phyloP scores from a whole-genome alignment of 2,113 vertebrate genomes.

The Catagonus wagneri region DNA sequence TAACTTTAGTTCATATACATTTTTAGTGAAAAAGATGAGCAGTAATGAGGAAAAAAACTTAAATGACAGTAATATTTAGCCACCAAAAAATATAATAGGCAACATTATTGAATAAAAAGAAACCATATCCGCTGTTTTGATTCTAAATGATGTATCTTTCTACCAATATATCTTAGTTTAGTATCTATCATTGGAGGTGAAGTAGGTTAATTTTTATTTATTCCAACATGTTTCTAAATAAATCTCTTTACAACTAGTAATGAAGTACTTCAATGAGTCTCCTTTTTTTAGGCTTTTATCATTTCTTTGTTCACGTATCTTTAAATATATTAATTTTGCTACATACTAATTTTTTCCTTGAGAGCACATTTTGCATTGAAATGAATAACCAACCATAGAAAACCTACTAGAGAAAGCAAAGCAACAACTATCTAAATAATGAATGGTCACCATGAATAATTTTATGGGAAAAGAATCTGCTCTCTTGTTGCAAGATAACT shows the following conservation, averaged over 20 bases:
- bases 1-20: background rate
- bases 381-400: background rate
- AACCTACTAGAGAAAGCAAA: background rate
- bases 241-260: background rate
- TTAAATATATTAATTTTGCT: conserved; percentile 14
- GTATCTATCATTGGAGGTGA: background rate
- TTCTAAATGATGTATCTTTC: background rate
- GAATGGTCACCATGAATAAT: background rate
- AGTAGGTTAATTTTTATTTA: background rate
- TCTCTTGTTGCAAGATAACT: background rate
- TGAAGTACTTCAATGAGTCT: background rate
- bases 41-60: background rate
- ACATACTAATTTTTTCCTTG: background rate
- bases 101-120: background rate
- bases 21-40: background rate
- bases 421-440: background rate
- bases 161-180: background rate
- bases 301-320: background rate
- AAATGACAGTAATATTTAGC: background rate
- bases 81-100: background rate
- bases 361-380: background rate
- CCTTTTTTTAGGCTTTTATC: background rate
- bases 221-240: background rate
- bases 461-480: background rate
- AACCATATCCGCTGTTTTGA: background rate